These are phyloP conservation scores for Rhynchonycteris naso DNA, from an alignment of 2,797 vertebrate species.

Conservation along the genomic window DNA sequence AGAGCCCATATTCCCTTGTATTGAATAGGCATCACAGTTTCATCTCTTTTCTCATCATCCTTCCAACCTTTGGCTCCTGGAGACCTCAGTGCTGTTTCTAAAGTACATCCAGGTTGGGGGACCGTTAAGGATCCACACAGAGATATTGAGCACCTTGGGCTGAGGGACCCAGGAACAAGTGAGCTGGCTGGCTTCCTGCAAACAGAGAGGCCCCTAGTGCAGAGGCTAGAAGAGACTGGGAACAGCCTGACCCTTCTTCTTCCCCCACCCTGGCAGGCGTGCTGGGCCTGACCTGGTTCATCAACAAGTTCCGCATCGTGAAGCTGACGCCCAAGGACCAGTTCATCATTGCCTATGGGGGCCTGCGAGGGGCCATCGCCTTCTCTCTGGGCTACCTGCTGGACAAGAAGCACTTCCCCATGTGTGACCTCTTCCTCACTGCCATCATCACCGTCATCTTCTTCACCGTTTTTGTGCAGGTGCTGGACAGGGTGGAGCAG, in stretches of 20 bases:
- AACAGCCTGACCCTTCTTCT: not conserved
- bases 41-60: not conserved
- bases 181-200: not conserved
- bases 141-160: not conserved
- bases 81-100: not conserved
- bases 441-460: slow-evolving; percentile 99
- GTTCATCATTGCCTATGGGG: slow-evolving; percentile 98
- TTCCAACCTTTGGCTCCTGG: not conserved
- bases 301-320: slow-evolving; percentile 99
- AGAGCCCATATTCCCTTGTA: not conserved
- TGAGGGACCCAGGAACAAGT: not conserved
- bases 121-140: not conserved
- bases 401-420: slow-evolving; percentile 85
- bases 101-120: not conserved
- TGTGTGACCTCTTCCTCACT: slow-evolving; percentile 95
- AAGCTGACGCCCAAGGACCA: slow-evolving; percentile 98
- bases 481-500: not conserved
- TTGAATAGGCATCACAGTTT: not conserved
- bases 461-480: slow-evolving; percentile 99
- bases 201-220: not conserved
- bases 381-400: slow-evolving; percentile 97
- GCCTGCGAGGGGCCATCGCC: slow-evolving; percentile 97
- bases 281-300: slow-evolving; percentile 93
- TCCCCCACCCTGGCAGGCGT: slow-evolving; percentile 88
- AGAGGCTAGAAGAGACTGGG: not conserved